Percentiles rank a stretch among this genome's conserved stretches.
Evolutionary conservation across 2,113 vertebrate genomes (phyloP).

Genomic region (Atrichornis clamosus): DNA sequence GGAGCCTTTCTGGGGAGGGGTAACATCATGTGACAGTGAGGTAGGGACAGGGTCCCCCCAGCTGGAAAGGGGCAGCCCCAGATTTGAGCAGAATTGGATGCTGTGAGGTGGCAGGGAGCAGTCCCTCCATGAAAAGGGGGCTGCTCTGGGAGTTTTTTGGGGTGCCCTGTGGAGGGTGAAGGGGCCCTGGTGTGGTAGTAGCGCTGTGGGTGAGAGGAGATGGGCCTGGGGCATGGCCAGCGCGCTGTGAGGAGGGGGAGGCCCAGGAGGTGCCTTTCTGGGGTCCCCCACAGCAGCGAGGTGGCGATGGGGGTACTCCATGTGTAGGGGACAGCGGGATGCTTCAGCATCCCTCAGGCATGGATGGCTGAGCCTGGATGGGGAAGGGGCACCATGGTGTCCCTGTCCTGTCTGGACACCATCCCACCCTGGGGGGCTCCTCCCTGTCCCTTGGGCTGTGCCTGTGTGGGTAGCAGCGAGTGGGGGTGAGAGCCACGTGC

Average conservation of each 20-base stretch:
- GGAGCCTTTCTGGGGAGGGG: not conserved
- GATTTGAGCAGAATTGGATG: not conserved
- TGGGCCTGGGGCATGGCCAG: not conserved
- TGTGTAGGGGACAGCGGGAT: not conserved
- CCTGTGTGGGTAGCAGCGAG: accelerated
- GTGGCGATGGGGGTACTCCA: not conserved
- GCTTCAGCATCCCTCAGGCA: not conserved
- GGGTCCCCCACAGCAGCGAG: not conserved
- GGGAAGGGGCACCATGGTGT: not conserved
- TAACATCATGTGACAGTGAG: not conserved
- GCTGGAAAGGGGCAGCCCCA: not conserved
- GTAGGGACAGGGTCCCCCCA: not conserved
- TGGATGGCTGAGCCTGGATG: not conserved
- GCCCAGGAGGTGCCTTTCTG: not conserved
- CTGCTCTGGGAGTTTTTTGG: not conserved
- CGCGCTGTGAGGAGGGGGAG: not conserved
- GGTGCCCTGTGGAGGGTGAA: not conserved
- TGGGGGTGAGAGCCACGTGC: not conserved
- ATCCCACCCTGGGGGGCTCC: not conserved
- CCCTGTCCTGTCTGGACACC: not conserved
- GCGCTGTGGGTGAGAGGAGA: not conserved
- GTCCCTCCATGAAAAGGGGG: not conserved
- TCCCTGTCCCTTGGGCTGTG: accelerated
- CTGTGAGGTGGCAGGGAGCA: not conserved
- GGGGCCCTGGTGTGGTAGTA: not conserved